Evolutionary conservation across 2,888 invertebrate species (phyloP).

Genomic region (Trachelus tabidus): DNA sequence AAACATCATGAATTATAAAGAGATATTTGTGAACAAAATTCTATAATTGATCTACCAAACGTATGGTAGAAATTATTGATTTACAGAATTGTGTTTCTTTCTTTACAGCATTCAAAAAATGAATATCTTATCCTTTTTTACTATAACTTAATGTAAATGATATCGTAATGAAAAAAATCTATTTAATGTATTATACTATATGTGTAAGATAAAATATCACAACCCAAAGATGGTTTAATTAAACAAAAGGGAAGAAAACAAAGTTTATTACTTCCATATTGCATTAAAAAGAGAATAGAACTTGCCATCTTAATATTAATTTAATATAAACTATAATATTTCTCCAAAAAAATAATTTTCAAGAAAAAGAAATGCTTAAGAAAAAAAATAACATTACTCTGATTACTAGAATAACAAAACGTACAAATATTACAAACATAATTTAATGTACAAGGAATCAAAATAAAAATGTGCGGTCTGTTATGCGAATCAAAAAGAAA

Average conservation of each 20-base stretch:
- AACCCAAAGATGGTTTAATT: not conserved
- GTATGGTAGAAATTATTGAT: not conserved
- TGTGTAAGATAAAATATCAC: too few relatives aligned
- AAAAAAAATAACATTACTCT: not conserved
- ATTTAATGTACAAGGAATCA: not conserved
- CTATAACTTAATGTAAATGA: not conserved
- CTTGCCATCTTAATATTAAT: not conserved
- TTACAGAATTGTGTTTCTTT: not conserved
- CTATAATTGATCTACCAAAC: not conserved
- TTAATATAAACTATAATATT: not conserved
- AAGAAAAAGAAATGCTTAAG: not conserved
- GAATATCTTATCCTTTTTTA: not conserved
- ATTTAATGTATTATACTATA: too few relatives aligned
- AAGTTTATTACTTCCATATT: not conserved
- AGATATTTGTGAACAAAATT: not conserved
- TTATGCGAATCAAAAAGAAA: conserved; percentile 14
- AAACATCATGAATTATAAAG: not conserved
- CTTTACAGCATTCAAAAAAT: not conserved
- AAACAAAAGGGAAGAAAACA: not conserved
- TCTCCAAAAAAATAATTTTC: not conserved
- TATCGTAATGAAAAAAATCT: not conserved
- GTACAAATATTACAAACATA: not conserved
- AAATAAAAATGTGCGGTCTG: not conserved
- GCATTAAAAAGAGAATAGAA: not conserved
- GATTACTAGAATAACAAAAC: not conserved